These are phyloP conservation scores for Oncorhynchus clarkii DNA, from an alignment of 2,113 vertebrate species.

Conservation along the genomic window DNA sequence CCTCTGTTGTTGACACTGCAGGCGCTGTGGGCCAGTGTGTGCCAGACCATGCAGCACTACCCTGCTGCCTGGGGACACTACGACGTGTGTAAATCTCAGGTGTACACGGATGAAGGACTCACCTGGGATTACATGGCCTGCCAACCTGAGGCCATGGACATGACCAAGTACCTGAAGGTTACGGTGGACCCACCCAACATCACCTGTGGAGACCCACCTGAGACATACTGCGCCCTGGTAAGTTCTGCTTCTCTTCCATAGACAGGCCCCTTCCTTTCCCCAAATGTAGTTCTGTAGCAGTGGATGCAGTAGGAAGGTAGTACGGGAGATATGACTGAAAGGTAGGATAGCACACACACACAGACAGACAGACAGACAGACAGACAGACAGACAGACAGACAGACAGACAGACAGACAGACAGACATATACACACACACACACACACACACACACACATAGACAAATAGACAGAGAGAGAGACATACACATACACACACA, in stretches of 20 bases:
- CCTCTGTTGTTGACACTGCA: constrained; percentile 86
- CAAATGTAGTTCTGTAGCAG: background rate
- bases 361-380: too few species aligned
- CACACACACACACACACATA: too few species aligned
- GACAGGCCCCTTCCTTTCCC: too few species aligned
- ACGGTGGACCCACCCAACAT: constrained; percentile 92
- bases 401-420: too few species aligned
- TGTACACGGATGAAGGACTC: constrained; percentile 93
- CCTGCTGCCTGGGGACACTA: constrained; percentile 95
- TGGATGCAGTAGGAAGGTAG: constrained; percentile 36
- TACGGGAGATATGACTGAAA: constrained; percentile 80
- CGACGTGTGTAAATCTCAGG: constrained; percentile 93
- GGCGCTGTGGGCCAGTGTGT: constrained; percentile 85
- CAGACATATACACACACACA: too few species aligned
- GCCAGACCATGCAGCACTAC: constrained; percentile 90
- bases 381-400: too few species aligned
- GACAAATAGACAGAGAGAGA: too few species aligned
- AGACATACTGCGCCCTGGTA: constrained; percentile 97
- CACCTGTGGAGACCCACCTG: constrained; percentile 95
- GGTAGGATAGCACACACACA: constrained; percentile 5
- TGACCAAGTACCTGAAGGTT: constrained; percentile 96
- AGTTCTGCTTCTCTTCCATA: constrained; percentile 68
- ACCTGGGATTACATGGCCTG: constrained; percentile 99
- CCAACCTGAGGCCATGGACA: constrained; percentile 93
- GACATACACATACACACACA: too few species aligned